phyloP scores from a whole-genome alignment of 2,113 vertebrate species.

The Podilymbus podiceps region DNA sequence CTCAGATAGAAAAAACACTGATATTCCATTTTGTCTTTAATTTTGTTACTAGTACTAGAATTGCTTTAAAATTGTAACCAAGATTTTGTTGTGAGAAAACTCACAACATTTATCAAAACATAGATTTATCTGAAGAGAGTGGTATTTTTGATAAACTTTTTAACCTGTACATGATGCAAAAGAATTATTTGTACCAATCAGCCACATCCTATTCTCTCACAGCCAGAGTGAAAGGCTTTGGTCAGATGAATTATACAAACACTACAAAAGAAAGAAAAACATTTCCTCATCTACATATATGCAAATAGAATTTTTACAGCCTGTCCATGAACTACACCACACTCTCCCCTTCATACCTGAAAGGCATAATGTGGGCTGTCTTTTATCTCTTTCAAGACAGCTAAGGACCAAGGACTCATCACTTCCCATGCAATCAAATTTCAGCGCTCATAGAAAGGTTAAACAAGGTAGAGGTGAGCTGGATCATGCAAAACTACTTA shows the following conservation, averaged over 20 bases:
- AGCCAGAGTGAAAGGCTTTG: not conserved
- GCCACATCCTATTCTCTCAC: not conserved
- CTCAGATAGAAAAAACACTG: not conserved
- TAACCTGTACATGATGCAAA: not conserved
- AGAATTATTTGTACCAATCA: not conserved
- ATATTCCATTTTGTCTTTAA: not conserved
- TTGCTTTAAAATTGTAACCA: not conserved
- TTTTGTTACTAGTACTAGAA: not conserved
- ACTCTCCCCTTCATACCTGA: not conserved
- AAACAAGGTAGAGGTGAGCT: not conserved
- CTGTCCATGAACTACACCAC: rapidly evolving
- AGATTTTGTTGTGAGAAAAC: not conserved
- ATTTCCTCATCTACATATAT: not conserved
- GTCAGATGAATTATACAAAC: not conserved
- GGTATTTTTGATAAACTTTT: not conserved
- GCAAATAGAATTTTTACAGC: not conserved
- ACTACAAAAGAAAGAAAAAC: not conserved
- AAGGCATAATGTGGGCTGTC: not conserved
- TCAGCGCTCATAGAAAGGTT: not conserved
- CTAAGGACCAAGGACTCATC: not conserved
- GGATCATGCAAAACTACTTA: not conserved
- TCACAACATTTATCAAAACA: not conserved
- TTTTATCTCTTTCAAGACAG: not conserved
- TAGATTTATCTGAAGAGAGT: not conserved
- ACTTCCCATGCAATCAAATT: not conserved